phyloP scores from a whole-genome alignment of 2,888 invertebrate species.

The Dorcus hopei region DNA sequence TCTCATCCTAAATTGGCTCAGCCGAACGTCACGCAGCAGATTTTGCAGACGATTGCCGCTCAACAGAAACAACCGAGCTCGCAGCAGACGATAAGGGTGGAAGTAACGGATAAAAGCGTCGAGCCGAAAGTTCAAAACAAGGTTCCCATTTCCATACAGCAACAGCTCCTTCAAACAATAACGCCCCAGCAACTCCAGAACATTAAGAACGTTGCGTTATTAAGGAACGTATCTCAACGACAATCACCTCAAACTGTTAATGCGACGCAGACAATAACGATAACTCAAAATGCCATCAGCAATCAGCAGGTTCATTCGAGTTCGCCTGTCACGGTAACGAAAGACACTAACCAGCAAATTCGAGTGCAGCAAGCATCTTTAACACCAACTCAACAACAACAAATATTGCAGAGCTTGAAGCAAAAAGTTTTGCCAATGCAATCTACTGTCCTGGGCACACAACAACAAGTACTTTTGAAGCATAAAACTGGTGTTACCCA shows the following conservation, averaged over 20 bases:
- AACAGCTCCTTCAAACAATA: slow-evolving; percentile 43
- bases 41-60: slow-evolving; percentile 39
- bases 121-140: slow-evolving; percentile 26
- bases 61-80: slow-evolving; percentile 39
- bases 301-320: slow-evolving; percentile 7
- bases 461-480: slow-evolving; percentile 51
- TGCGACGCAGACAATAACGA: slow-evolving; percentile 20
- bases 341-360: slow-evolving; percentile 19
- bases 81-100: slow-evolving; percentile 29
- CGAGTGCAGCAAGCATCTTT: slow-evolving; percentile 29
- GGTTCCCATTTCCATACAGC: slow-evolving; percentile 31
- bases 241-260: slow-evolving; percentile 19
- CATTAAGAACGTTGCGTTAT: slow-evolving; percentile 45
- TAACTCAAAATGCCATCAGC: slow-evolving; percentile 16
- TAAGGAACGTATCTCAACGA: slow-evolving; percentile 34
- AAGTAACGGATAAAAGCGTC: slow-evolving; percentile 20
- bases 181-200: slow-evolving; percentile 44
- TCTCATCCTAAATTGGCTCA: slow-evolving; percentile 32
- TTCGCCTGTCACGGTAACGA: slow-evolving; percentile 6
- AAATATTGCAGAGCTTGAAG: slow-evolving; percentile 49
- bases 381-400: slow-evolving; percentile 49
- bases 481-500: slow-evolving; percentile 51
- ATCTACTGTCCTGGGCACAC: slow-evolving; percentile 34
- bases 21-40: slow-evolving; percentile 39
- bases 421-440: slow-evolving; percentile 44